These are phyloP conservation scores for Cyrtodaria siliqua DNA, from an alignment of 2,888 invertebrate species.

Conservation along the genomic window DNA sequence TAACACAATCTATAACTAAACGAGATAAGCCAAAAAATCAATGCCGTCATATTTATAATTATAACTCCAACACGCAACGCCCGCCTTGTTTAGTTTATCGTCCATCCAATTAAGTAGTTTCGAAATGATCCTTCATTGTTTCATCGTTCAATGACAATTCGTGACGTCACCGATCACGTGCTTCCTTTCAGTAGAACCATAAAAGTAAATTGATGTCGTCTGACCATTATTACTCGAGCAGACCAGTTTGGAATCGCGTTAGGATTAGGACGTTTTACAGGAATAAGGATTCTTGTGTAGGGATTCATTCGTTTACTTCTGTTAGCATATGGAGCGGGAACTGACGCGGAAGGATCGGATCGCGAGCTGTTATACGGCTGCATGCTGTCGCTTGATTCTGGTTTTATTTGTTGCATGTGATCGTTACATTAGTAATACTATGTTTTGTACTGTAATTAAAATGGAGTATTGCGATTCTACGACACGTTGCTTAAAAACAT, in stretches of 20 bases:
- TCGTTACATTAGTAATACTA: too few relatives aligned
- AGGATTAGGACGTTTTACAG: conserved; percentile 20
- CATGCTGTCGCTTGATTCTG: too few relatives aligned
- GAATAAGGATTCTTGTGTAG: too few relatives aligned
- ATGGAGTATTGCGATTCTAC: too few relatives aligned
- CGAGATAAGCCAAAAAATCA: conserved; percentile 62
- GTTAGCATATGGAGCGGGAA: too few relatives aligned
- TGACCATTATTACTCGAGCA: conserved; percentile 29
- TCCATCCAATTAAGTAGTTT: conserved; percentile 48
- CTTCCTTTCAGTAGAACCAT: conserved; percentile 59
- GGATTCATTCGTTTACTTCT: too few relatives aligned
- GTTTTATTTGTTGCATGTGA: too few relatives aligned
- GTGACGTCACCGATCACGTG: conserved; percentile 65
- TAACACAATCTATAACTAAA: conserved; percentile 50
- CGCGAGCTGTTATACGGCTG: too few relatives aligned
- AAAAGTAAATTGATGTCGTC: conserved; percentile 63
- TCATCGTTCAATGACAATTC: conserved; percentile 37
- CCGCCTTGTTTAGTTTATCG: conserved; percentile 20
- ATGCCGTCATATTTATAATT: conserved; percentile 57
- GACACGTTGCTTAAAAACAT: too few relatives aligned
- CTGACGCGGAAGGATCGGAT: too few relatives aligned
- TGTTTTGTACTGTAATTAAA: too few relatives aligned
- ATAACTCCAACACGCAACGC: not conserved
- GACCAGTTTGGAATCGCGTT: conserved; percentile 23
- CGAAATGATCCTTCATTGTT: conserved; percentile 46